Evolutionary conservation across 2,113 vertebrate species (phyloP), one percentile per base, ranked within the genome.

Genomic region (Struthidea cinerea): DNA sequence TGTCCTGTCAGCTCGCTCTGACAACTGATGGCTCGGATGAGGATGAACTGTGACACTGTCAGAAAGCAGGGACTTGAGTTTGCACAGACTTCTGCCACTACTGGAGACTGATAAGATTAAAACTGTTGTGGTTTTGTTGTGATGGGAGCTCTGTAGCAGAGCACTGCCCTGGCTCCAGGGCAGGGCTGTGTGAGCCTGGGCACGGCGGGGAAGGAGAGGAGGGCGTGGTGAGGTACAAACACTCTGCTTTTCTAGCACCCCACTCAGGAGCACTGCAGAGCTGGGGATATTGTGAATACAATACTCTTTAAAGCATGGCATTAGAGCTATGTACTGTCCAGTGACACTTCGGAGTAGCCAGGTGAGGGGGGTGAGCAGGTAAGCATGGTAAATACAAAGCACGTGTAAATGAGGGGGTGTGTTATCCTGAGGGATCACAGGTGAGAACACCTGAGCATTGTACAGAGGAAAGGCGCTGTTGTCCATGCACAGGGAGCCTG

Each of bases 41-140:
- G 57, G 70, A 89, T 73, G 74, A 91, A 53, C 87, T 89, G 87
- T 53, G 95, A 83, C 91, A 49, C 16, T 84, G 82, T 78, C 93
- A 95, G 87, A 90, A 94, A 85, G 88, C 53, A 60, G 86, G 57
- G 52, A 83, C 80, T 75, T 10, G 74, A 81, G 88, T 68, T 70
- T 90, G 70, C 89, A 85, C 83, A 89, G 94, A 32, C 64, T 80
- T 57, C 88, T 97, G 86, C 80, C 70, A 37, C 55, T 60, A 23
- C 56, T 70, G 49, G 53, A 60, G 80, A 61, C 52, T 49, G 94
- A 78, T 70, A 82, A 95, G 68, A 94, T 77, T 74, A 44, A 82
- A 89, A 55, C 17, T 39, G 70, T 27, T 75, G 67, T 59, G 78
- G 47, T 85, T 83, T 64, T 60, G 17, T 49, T 77, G 57, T 56